These are phyloP conservation scores for Creontiades dilutus DNA, from an alignment of 2,888 invertebrate species.

Conservation along the genomic window DNA sequence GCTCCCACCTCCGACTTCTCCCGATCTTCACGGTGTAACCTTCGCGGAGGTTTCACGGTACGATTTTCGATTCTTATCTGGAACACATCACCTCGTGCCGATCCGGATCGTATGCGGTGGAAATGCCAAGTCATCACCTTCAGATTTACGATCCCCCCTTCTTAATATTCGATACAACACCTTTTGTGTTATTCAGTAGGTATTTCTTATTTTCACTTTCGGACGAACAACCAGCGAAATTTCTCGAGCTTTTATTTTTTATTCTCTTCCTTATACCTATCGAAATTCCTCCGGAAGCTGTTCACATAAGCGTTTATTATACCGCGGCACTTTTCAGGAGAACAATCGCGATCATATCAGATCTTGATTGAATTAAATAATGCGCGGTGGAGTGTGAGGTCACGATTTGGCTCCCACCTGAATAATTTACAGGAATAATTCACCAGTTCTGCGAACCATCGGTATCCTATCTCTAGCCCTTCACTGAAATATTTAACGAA, in stretches of 20 bases:
- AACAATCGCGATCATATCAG: constrained; percentile 17
- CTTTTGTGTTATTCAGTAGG: background rate
- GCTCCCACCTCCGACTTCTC: constrained; percentile 25
- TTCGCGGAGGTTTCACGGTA: constrained; percentile 14
- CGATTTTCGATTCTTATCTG: constrained; percentile 44
- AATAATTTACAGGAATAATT: background rate
- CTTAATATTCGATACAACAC: constrained; percentile 48
- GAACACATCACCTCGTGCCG: constrained; percentile 36
- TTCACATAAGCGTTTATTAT: background rate
- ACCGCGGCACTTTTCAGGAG: background rate
- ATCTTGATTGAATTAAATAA: constrained; percentile 35
- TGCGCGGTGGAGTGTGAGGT: background rate
- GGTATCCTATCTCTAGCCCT: background rate
- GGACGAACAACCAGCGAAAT: background rate
- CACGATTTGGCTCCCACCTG: constrained; percentile 18
- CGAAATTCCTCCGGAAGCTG: background rate
- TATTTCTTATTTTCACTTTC: constrained; percentile 35
- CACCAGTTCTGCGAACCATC: background rate
- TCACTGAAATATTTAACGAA: too few species aligned
- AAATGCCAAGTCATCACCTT: constrained; percentile 58
- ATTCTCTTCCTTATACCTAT: background rate
- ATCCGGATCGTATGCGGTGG: constrained; percentile 13
- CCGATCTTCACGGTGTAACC: constrained; percentile 51
- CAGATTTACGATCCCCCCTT: constrained; percentile 45
- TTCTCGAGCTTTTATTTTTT: background rate